Evolutionary conservation across 2,888 invertebrate species (phyloP).

Genomic region (Torymus aiolomorphi): DNA sequence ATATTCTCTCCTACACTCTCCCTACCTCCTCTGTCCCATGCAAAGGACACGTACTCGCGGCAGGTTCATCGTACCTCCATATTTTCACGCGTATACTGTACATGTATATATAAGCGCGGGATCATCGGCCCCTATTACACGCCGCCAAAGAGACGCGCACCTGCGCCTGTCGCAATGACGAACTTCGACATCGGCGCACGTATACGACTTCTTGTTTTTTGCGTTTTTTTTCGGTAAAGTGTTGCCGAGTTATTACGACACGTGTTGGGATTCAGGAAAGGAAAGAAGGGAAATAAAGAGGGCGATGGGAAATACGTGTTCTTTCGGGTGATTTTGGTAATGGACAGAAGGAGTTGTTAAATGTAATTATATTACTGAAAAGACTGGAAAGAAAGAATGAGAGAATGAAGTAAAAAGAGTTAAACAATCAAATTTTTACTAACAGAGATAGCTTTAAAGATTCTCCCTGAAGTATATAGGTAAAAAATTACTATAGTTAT

Average conservation of each 20-base stretch:
- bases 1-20: conserved; percentile 1
- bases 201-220: neutral
- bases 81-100: conserved; percentile 13
- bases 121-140: conserved; percentile 35
- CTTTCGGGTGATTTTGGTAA: too few species aligned
- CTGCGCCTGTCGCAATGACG: neutral
- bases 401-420: too few species aligned
- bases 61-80: conserved; percentile 42
- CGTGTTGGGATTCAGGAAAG: too few species aligned
- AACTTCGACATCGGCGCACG: neutral
- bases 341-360: too few species aligned
- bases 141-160: neutral
- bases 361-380: too few species aligned
- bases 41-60: conserved; percentile 16
- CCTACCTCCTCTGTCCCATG: neutral
- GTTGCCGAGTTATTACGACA: too few species aligned
- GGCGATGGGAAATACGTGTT: too few species aligned
- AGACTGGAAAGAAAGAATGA: too few species aligned
- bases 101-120: neutral
- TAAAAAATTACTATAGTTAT: neutral
- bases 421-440: neutral
- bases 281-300: too few species aligned
- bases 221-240: neutral
- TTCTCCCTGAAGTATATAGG: neutral
- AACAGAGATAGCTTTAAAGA: neutral